Conservation (phyloP, 2,113 vertebrate species). For the Rhinopomastus cyanomelas region DNA sequence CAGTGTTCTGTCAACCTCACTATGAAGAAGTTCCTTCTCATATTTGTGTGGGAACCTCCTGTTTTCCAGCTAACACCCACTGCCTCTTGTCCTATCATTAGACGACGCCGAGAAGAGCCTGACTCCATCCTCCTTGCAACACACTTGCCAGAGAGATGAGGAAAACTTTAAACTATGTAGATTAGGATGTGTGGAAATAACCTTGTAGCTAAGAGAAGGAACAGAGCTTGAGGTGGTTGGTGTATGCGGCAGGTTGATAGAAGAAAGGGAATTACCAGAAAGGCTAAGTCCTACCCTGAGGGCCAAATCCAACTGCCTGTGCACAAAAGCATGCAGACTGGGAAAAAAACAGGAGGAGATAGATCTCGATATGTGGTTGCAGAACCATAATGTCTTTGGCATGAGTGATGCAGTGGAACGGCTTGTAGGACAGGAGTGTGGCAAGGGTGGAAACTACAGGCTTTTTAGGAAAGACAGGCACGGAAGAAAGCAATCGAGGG, state of each 20-base stretch:
- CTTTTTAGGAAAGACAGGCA: not conserved
- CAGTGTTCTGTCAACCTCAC: too few species aligned
- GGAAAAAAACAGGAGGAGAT: not conserved
- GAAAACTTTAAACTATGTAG: not conserved
- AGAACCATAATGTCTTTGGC: not conserved
- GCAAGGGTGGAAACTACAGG: not conserved
- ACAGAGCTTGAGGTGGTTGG: not conserved
- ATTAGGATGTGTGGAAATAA: not conserved
- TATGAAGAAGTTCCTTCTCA: too few species aligned
- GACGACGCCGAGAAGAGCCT: too few species aligned
- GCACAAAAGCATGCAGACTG: not conserved
- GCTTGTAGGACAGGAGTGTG: not conserved
- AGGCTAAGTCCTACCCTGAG: not conserved
- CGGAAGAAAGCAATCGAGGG: not conserved
- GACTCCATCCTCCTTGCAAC: too few species aligned
- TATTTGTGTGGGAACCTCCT: too few species aligned
- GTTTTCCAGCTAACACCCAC: too few species aligned
- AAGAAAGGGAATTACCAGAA: not conserved
- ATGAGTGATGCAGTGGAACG: not conserved
- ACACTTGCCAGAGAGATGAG: not conserved
- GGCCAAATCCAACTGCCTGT: not conserved
- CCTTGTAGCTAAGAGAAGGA: not conserved
- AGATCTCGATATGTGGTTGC: fast-evolving
- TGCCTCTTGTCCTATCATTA: too few species aligned
- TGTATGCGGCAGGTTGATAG: not conserved